Evolutionary conservation across 2,797 vertebrate genomes (phyloP), one percentile per base, ranked within the genome.

Genomic region (Darevskia nairensis): DNA sequence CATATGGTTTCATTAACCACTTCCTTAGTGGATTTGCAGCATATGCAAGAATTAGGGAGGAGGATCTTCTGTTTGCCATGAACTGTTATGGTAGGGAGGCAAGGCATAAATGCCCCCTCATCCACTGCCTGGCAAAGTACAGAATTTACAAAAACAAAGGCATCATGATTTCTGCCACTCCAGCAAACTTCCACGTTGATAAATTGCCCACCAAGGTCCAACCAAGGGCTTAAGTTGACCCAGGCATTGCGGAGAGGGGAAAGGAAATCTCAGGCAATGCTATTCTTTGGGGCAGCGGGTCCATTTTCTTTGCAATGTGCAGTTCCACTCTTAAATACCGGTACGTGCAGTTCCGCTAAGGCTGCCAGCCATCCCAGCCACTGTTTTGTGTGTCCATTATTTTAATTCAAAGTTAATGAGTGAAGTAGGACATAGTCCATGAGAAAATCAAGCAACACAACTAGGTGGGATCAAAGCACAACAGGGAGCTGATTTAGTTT

Each of bases 351-450:
- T 32, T n/a, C 29, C n/a, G 4, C n/a, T 83, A 46, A 41, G 23
- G 44, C 25, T 83, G 29, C 68, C 8, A 81, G 71, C 35, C 17
- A 27, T 50, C 41, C 81, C 39, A 82, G 80, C 23, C 39, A 39
- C 50, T 50, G 11, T 15, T 50, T 50, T 50, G 50, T 50, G 50
- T 50, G 50, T 50, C 50, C 50, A 50, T 50, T 50, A 50, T 46
- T 46, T 46, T 46, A 69, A 71, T 21, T 46, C 41, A 29, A 19
- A n/a, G 15, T 21, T 69, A 82, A 72, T 90, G 5, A 91, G 88
- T 64, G 90, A 88, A 90, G 21, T 23, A 82, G 50, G 27, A 32
- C 29, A 80, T 90, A 68, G 85, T 46, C 83, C 82, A 25, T 5
- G 6, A 29, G 1, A 59, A 69, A 92, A 90, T 1, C 35, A 46